phyloP scores from a whole-genome alignment of 2,888 invertebrate species.

The Phytoseiulus persimilis region DNA sequence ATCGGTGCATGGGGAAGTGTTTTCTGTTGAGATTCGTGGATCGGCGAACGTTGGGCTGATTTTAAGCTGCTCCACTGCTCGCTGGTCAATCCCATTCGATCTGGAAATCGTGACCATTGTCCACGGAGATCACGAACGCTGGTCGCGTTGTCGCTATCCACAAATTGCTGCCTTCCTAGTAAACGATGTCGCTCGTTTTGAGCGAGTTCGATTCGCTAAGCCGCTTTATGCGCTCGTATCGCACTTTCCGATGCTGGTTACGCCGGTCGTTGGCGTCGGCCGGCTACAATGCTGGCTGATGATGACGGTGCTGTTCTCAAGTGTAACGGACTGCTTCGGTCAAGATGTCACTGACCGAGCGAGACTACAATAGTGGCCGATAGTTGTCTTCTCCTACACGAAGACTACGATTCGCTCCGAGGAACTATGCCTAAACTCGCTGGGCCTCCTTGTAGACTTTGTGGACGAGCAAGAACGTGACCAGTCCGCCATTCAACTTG shows the following conservation, averaged over 20 bases:
- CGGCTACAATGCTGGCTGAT: neutral
- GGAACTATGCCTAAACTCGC: neutral
- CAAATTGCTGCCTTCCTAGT: neutral
- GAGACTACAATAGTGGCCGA: neutral
- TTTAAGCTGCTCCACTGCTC: neutral
- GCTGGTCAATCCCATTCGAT: neutral
- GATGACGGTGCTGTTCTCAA: neutral
- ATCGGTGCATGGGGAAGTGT: neutral
- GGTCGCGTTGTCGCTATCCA: neutral
- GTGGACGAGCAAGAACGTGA: neutral
- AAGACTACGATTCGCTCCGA: neutral
- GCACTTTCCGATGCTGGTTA: neutral
- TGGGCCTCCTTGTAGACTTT: neutral
- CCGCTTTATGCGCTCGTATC: neutral
- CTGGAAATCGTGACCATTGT: neutral
- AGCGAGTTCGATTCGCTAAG: neutral
- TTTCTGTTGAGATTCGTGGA: neutral
- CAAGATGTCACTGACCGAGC: constrained; percentile 5
- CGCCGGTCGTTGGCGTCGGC: neutral
- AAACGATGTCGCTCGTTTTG: neutral
- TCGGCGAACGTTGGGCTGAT: neutral
- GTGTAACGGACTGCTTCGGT: neutral
- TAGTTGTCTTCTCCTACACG: neutral
- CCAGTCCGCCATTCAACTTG: neutral
- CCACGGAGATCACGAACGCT: neutral